Conservation (phyloP, 2,797 vertebrate genomes). For the Brachymystax lenok region DNA sequence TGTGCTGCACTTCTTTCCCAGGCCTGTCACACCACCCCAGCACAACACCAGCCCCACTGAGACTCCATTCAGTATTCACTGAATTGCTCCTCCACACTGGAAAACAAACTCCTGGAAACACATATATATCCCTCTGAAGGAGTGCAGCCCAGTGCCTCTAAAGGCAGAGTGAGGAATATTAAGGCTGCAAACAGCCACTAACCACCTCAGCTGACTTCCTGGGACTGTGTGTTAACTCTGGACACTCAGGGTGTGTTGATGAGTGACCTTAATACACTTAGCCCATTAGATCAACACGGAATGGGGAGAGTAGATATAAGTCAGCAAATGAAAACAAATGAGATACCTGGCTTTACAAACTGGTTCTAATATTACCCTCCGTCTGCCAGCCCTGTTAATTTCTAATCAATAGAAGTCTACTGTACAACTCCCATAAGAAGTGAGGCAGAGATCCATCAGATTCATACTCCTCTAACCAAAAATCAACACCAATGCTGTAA, state of each 20-base stretch:
- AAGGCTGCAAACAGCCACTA: not conserved
- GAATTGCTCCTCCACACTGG: too few relatives aligned
- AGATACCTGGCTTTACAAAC: not conserved
- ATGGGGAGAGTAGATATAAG: not conserved
- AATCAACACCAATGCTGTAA: not conserved
- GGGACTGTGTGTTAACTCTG: not conserved
- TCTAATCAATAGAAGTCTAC: not conserved
- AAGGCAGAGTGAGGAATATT: not conserved
- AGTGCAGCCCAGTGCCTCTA: not conserved
- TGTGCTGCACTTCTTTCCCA: not conserved
- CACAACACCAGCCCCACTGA: not conserved
- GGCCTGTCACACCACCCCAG: not conserved
- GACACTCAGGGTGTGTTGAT: not conserved
- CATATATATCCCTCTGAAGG: not conserved
- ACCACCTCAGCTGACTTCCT: not conserved
- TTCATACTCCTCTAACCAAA: not conserved
- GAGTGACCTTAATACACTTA: not conserved
- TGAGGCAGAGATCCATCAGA: not conserved
- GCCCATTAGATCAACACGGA: not conserved
- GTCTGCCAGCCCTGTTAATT: not conserved
- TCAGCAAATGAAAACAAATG: not conserved
- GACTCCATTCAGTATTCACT: too few relatives aligned
- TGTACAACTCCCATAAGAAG: not conserved
- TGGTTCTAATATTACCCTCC: not conserved
- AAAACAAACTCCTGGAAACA: not conserved